Percentiles rank a stretch among this genome's conserved stretches.
These are phyloP conservation scores for Aselliscus stoliczkanus DNA, from an alignment of 2,797 vertebrate species.

Conservation along the genomic window DNA sequence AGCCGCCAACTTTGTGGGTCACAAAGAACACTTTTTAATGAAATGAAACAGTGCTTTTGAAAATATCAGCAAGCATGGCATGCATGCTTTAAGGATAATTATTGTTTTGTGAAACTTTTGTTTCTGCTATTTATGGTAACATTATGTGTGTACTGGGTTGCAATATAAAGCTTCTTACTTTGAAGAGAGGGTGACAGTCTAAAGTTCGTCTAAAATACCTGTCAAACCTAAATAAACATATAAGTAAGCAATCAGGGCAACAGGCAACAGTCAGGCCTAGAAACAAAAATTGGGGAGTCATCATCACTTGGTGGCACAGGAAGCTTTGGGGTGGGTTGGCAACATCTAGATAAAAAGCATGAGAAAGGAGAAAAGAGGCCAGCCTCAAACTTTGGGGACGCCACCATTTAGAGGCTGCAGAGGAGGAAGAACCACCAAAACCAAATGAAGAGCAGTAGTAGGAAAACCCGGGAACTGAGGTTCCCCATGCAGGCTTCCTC, in stretches of 20 bases:
- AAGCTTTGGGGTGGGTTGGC: neutral
- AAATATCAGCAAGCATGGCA: neutral
- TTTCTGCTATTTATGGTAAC: neutral
- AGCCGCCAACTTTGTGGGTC: neutral
- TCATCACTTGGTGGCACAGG: neutral
- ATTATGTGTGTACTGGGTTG: neutral
- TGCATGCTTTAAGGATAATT: neutral
- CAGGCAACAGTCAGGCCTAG: neutral
- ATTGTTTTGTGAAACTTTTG: neutral
- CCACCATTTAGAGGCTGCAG: neutral
- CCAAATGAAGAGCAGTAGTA: neutral
- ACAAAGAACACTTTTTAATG: constrained; percentile 9
- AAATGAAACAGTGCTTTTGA: neutral
- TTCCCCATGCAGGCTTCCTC: neutral
- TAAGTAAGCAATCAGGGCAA: neutral
- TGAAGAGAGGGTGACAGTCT: neutral
- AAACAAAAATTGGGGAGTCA: neutral
- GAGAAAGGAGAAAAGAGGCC: neutral
- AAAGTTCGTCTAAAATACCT: neutral
- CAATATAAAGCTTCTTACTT: neutral
- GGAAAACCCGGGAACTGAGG: neutral
- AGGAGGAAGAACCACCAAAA: neutral
- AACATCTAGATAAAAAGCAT: neutral
- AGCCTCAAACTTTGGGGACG: neutral
- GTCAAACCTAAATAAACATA: neutral